These are phyloP conservation scores for Caracal caracal DNA, from an alignment of 2,113 vertebrate species.

Conservation along the genomic window DNA sequence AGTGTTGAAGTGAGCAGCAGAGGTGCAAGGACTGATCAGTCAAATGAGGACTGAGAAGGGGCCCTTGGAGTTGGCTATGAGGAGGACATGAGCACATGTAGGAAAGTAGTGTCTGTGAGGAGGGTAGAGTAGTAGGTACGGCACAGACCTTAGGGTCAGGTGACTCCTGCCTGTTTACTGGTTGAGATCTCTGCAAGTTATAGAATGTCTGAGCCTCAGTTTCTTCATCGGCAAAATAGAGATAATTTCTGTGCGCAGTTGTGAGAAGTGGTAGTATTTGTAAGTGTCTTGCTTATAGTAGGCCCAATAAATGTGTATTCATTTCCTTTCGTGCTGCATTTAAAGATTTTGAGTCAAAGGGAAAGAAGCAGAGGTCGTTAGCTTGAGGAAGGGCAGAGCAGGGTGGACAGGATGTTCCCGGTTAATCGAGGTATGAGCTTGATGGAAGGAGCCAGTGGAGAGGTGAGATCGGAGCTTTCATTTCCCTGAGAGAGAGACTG, in stretches of 20 bases:
- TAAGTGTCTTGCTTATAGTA: background rate
- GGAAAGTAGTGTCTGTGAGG: background rate
- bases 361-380: background rate
- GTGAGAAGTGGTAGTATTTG: background rate
- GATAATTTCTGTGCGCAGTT: background rate
- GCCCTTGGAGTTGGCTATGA: background rate
- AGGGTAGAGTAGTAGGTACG: background rate
- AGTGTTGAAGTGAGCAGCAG: background rate
- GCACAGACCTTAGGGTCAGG: background rate
- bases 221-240: conserved; percentile 26
- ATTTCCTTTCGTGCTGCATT: conserved; percentile 12
- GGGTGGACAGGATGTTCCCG: background rate
- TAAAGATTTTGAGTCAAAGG: conserved; percentile 44
- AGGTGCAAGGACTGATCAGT: background rate
- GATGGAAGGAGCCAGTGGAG: background rate
- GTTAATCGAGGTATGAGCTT: background rate
- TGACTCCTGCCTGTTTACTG: background rate
- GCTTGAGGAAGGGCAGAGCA: background rate
- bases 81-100: no score
- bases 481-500: background rate
- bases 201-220: background rate
- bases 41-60: background rate
- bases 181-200: background rate
- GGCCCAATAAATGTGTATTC: background rate
- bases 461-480: background rate